Base-by-base conservation (phyloP, 2,797 vertebrate species). In the Tapera naevia region DNA sequence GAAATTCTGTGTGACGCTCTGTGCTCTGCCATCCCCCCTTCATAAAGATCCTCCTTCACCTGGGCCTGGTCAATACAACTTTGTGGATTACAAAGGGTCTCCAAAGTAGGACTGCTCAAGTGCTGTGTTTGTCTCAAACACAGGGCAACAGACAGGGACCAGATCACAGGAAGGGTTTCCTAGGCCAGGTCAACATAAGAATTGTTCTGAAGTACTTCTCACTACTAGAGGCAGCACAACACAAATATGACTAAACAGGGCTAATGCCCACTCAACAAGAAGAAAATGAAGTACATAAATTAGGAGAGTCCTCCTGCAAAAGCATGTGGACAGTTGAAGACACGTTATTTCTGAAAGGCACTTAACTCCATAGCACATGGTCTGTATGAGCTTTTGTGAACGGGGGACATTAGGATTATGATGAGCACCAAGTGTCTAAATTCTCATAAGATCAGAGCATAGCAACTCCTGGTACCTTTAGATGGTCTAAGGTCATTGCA, bases 111-210 rank as follows among this genome's bases (percentile, higher is more conserved):
- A 96, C 33, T 95, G 97, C 75, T 98, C 98, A 23, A 97, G 97
- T 2, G 98, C 98, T 1, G 98, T 85, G 0, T 98, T 98, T 32
- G 96, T 98, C 81, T 98, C 98, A n/a, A 98, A 69, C 75, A 98
- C 97, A 25, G 91, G 96, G 64, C 94, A 97, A 58, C 97, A 95
- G 96, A 22, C 67, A 5, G 43, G 33, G 17, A 57, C 27, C 0
- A 3, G 57, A 3, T 51, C 39, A 64, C 91, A 74, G 24, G 41
- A 95, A 23, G 66, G 14, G 8, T 54, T 91, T 8, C 98, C 98
- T 5, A 98, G 98, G 35, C 98, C 98, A 98, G 98, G 98, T 99
- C 92, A 97, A 92, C 73, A 45, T 6, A 41, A 50, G 24, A 27
- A 7, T 32, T 60, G 41, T 46, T 73, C 39, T 67, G 39, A 53